Base-by-base conservation (phyloP, 2,888 invertebrate species). In the Drosophila nigritarsus region DNA sequence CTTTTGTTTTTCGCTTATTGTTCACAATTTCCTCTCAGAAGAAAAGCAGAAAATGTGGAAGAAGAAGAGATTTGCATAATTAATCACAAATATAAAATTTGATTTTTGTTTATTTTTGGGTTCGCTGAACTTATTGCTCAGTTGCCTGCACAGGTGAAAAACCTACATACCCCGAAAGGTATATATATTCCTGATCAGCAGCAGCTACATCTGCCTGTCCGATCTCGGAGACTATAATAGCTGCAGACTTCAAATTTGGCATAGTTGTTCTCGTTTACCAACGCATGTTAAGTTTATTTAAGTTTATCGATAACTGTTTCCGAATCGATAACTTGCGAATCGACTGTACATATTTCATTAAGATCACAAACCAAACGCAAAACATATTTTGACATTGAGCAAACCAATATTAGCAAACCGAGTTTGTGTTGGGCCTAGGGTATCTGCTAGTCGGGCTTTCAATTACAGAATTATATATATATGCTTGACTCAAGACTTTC, bases 71-170 rank as follows among this genome's bases (percentile, higher is more conserved):
- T 73, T 75, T 77, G 61, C 83, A 74, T 89, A 88, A 85, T 89
- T 86, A 85, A 85, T 88, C 83, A 79, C 48, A 8, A 24, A 15
- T 4, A 45, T 15, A 36, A 48, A 60, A 59, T 73, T 71, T 69
- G 89, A 89, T 85, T 89, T 69, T 72, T 30, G 51, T 15, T 53
- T 13, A n/a, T 2, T 15, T 18, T 6, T 27, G 70, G 63, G 84
- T 83, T 86, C 89, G 66, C 66, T 73, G 87, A 86, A 88, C 84
- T 49, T 62, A 32, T 68, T 65, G 40, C 64, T 45, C 64, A 20
- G 3, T 34, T 36, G 36, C 27, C 29, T 40, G 9, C 36, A 36
- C 53, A 24, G 18, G 24, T 18, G 24, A 36, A 53, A 15, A 9
- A 15, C 15, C 45, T 45, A 3, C 7, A 24, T 15, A 40, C 2